These are phyloP conservation scores for zebrafish (Danio rerio) DNA, from an alignment of 2,113 vertebrate species.

Conservation along the genomic window DNA sequence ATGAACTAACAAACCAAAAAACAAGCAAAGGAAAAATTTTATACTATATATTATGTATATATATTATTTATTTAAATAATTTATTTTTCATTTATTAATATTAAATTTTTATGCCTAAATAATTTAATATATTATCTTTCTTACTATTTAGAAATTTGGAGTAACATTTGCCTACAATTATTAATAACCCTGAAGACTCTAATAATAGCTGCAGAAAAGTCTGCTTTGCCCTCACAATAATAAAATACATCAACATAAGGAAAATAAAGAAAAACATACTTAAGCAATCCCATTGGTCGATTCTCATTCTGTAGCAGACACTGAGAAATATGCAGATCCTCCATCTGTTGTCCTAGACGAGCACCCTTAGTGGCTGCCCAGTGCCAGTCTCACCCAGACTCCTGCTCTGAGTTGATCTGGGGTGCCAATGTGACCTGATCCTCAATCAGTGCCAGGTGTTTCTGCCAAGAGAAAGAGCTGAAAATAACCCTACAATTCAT, in stretches of 20 bases:
- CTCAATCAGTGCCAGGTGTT: conserved; percentile 63
- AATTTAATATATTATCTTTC: too few relatives aligned
- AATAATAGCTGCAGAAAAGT: too few relatives aligned
- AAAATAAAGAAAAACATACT: not conserved
- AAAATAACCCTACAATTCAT: conserved; percentile 76
- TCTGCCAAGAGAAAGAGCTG: conserved; percentile 61
- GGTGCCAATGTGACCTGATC: conserved; percentile 67
- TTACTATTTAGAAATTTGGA: too few relatives aligned
- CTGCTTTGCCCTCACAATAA: not conserved
- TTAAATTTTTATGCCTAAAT: too few relatives aligned
- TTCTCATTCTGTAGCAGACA: conserved; percentile 54
- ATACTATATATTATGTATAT: too few relatives aligned
- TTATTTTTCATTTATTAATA: too few relatives aligned
- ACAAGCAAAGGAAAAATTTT: too few relatives aligned
- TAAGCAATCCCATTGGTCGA: not conserved
- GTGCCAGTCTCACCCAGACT: conserved; percentile 55
- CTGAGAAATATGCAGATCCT: conserved; percentile 55
- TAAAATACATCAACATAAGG: not conserved
- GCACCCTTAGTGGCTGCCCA: conserved; percentile 66
- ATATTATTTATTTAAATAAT: too few relatives aligned
- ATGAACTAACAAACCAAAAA: too few relatives aligned
- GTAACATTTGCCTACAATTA: too few relatives aligned
- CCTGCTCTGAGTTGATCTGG: conserved; percentile 61
- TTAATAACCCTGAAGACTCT: too few relatives aligned
- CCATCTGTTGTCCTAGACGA: conserved; percentile 73